A percentile compares a stretch with the other conserved stretches of the same genome.
These are phyloP conservation scores for Hippocampus kuda DNA, from an alignment of 2,797 vertebrate genomes.

Conservation along the genomic window DNA sequence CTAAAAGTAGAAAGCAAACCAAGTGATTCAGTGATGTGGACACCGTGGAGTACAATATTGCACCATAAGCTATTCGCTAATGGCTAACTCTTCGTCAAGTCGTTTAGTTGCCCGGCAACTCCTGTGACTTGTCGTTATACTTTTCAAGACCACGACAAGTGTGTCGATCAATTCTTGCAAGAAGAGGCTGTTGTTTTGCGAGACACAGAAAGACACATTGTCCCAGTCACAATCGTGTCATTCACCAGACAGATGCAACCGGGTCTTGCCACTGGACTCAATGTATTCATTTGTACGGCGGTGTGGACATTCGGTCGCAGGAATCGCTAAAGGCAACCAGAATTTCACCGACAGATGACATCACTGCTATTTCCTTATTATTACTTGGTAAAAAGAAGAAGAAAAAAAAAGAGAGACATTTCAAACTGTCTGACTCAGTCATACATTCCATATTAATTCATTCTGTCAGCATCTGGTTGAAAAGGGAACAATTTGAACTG, in stretches of 20 bases:
- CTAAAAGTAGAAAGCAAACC: no score
- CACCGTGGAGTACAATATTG: no score
- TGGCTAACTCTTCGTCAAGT: slow-evolving; percentile 6
- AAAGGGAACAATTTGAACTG: neutral
- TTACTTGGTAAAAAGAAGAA: neutral
- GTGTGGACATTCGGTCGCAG: neutral
- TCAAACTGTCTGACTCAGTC: neutral
- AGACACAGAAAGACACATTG: slow-evolving; percentile 45
- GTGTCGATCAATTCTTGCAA: slow-evolving; percentile 37
- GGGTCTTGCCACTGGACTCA: slow-evolving; percentile 26
- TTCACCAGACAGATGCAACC: slow-evolving; percentile 37
- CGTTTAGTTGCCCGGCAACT: slow-evolving; percentile 13
- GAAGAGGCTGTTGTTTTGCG: slow-evolving; percentile 56
- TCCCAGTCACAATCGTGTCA: slow-evolving; percentile 53
- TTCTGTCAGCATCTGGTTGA: neutral
- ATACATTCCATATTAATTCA: neutral
- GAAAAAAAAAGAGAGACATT: no score
- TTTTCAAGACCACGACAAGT: slow-evolving; percentile 50
- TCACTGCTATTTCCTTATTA: neutral
- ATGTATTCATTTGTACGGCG: slow-evolving; percentile 6
- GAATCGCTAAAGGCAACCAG: neutral
- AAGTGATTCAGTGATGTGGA: no score
- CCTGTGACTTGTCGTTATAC: slow-evolving; percentile 28
- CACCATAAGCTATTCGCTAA: neutral
- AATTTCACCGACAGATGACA: neutral